Base-by-base conservation (phyloP, 2,113 vertebrate species). In the Labrus mixtus region DNA sequence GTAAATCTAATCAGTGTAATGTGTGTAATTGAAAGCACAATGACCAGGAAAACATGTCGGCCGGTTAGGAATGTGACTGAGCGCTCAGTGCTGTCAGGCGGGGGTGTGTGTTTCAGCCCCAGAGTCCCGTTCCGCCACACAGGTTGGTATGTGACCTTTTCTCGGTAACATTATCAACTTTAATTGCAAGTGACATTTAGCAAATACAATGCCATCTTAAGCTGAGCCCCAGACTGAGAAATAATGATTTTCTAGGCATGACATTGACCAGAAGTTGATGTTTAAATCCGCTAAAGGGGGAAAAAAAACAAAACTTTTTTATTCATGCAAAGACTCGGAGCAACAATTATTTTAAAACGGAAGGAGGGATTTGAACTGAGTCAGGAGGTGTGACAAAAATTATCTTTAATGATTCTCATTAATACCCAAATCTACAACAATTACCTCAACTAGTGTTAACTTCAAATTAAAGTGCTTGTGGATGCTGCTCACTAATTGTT, bases 181-280 rank as follows among this genome's bases (percentile, higher is more conserved):
- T 94, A 95, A 95, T 95, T 94, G 91, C 90, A 76, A 93, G 88
- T 94, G 93, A 94, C 93, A 94, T 94, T 95, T 93, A 91, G 68
- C 82, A 91, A 93, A 94, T 89, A 94, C 91, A 89, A 91, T 82
- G 93, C 68, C 92, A 87, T 78, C 89, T 91, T 91, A 91, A 86
- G 67, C 81, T 23, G 43, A 80, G 82, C 83, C 80, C 56, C 77
- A 74, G 71, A 75, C 83, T 82, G 88, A 82, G 85, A 89, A 90
- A 89, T 88, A 82, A 89, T 91, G 82, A 90, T 90, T 90, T 87
- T 80, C 77, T 61, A 78, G 83, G 68, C 84, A 76, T 78, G 86
- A 88, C 87, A 88, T 67, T 89, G 85, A 90, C 83, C 72, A 86
- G 68, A 62, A 68, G 68, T 70, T 76, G 81, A 88, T 78, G 78